These are phyloP conservation scores for Brachyptera risi DNA, from an alignment of 2,888 invertebrate genomes.

Conservation along the genomic window DNA sequence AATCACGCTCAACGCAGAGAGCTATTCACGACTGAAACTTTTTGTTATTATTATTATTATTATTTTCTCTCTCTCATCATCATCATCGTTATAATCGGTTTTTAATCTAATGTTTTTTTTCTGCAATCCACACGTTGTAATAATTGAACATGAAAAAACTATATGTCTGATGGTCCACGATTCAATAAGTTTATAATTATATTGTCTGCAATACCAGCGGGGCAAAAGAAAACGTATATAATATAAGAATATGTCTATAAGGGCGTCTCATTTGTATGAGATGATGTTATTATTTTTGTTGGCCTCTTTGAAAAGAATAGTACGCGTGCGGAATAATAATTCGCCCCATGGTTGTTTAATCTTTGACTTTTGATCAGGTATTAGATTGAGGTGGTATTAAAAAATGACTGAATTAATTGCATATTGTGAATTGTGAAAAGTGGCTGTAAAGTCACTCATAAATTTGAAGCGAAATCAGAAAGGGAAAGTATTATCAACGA, in stretches of 20 bases:
- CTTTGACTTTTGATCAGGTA: neutral
- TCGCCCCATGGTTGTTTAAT: neutral
- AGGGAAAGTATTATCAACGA: constrained; percentile 12
- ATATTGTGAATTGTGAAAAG: neutral
- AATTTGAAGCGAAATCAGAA: constrained; percentile 12
- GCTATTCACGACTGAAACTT: neutral
- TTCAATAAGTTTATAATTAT: constrained; percentile 28
- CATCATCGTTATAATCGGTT: neutral
- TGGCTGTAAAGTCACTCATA: constrained; percentile 8
- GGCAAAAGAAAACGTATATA: constrained; percentile 15
- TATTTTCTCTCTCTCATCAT: constrained; percentile 1
- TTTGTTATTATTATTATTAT: neutral
- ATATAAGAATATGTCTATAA: too few relatives aligned
- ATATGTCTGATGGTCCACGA: constrained; percentile 10
- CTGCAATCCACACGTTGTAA: neutral
- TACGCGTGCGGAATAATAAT: neutral
- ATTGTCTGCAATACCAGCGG: constrained; percentile 19
- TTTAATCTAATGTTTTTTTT: neutral
- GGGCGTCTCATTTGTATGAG: neutral
- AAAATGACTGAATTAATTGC: neutral
- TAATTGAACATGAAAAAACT: constrained; percentile 11
- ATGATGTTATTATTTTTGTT: neutral
- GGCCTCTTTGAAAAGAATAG: neutral
- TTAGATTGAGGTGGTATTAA: neutral
- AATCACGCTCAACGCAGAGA: neutral